Evolutionary conservation across 2,797 vertebrate species (phyloP), one percentile per base, ranked within the genome.

Genomic region (Phyllotis vaccarum): DNA sequence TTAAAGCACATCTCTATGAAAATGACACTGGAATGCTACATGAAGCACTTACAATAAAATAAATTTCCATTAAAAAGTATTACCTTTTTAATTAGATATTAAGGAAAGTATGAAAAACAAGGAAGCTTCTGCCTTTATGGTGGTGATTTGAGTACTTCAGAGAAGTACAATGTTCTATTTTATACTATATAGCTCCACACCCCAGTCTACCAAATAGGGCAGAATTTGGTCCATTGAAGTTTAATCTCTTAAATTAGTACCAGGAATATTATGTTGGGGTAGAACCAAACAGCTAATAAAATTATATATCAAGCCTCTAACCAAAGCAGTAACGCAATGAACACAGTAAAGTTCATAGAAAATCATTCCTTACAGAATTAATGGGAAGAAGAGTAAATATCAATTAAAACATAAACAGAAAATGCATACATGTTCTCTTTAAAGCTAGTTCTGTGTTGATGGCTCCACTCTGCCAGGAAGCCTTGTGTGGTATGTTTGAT

Each of bases 41-140:
- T 78, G 72, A 93, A 62, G 34, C 3, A 54, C 0, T 95, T 79
- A 92, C 72, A 89, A 10, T 80, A 43, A 96, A 78, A 91, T 90
- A 40, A 94, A 95, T 92, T 96, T 96, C 64, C 58, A 58, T 54
- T n/a, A 86, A 93, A 96, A 46, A n/a, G 52, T 49, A 2, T 90
- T 97, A 68, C 95, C 31, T 40, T 97, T 78, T 64, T 62, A 95
- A 96, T 97, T 78, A 95, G 9, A 78, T 96, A 0, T 60, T 96
- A 86, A 83, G 56, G 95, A 97, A 98, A 95, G 76, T 78, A 86
- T 19, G 49, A 75, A 94, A 56, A 92, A 19, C 56, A 82, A 96
- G 52, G 9, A 3, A 89, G 14, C 75, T 62, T 93, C 72, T 81
- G 34, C 1, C 8, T 79, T 76, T 58, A 19, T 43, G 21, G 19